A percentile compares a stretch with the other conserved stretches of the same genome.
Evolutionary conservation across 2,113 vertebrate genomes (phyloP).

Genomic region (Seriola aureovittata): DNA sequence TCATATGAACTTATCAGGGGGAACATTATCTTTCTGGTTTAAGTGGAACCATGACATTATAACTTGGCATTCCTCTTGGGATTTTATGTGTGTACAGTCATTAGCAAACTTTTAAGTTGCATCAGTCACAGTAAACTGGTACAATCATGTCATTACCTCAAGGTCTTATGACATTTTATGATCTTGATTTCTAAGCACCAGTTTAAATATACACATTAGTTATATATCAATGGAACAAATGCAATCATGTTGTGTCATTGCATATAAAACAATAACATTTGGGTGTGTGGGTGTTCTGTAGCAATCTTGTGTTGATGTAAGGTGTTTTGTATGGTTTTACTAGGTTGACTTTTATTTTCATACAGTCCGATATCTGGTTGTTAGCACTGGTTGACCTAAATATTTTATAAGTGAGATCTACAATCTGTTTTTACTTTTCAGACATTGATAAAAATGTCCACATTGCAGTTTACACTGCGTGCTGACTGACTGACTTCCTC

Average conservation of each 20-base stretch:
- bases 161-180: constrained; percentile 21
- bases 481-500: not conserved
- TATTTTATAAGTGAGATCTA: not conserved
- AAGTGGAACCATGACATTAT: not conserved
- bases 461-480: not conserved
- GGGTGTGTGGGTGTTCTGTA: constrained; percentile 24
- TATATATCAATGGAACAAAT: not conserved
- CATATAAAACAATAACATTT: constrained; percentile 44
- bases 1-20: too few relatives aligned
- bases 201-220: constrained; percentile 18
- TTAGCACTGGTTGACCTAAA: not conserved
- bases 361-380: not conserved
- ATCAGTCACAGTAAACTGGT: constrained; percentile 7
- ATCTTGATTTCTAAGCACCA: not conserved
- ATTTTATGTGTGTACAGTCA: not conserved
- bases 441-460: not conserved
- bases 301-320: constrained; percentile 7
- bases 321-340: not conserved
- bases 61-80: not conserved
- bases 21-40: too few relatives aligned
- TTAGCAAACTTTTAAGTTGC: not conserved
- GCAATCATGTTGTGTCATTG: not conserved
- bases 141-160: constrained; percentile 9
- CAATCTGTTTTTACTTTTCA: not conserved
- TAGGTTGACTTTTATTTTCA: not conserved